Base-by-base conservation (phyloP, 2,888 invertebrate genomes). In the Melieria picta region DNA sequence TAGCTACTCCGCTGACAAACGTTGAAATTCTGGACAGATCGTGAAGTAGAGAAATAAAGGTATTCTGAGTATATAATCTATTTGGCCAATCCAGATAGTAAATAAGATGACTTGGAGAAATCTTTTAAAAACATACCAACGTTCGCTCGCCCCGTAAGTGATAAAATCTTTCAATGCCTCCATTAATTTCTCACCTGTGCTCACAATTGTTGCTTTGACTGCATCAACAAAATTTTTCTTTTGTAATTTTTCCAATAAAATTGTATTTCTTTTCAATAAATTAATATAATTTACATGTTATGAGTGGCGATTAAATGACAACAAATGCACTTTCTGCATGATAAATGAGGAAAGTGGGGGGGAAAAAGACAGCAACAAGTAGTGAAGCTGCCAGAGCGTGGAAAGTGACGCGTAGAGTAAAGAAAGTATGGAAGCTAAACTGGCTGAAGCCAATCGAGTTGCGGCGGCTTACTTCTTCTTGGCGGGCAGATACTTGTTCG, bases 401-500 rank as follows among this genome's bases (percentile, higher is more conserved):
- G 45, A 50, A 50, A 30, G 16, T 60, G 50, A 58, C 5, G 16
- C 52, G 10, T 1, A 13, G 45, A 50, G 9, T 50, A 13, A 0
- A 42, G 16, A 46, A n/a, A n/a, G 5, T 16, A 62, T 7, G 6
- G 4, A 4, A 16, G n/a, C 16, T 30, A 30, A 5, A 55, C 13
- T 55, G 7, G 47, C 9, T 11, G 5, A 13, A 11, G 4, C 56
- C 9, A 13, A 16, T 16, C 16, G 16, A 56, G 30, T 7, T 4
- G 48, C 47, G 7, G 10, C 4, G 1, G 13, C 13, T 57, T 65
- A 69, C 45, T 70, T 82, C 66, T 79, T 78, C 75, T 82, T 81
- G 64, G 77, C 79, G 11, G 83, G 81, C 64, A 80, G 73, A 65
- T 83, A 83, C 16, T 75, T 77, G 65, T 77, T 79, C 9, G 75